These are phyloP conservation scores for Allophyes oxyacanthae DNA, from an alignment of 2,888 invertebrate genomes.

Conservation along the genomic window DNA sequence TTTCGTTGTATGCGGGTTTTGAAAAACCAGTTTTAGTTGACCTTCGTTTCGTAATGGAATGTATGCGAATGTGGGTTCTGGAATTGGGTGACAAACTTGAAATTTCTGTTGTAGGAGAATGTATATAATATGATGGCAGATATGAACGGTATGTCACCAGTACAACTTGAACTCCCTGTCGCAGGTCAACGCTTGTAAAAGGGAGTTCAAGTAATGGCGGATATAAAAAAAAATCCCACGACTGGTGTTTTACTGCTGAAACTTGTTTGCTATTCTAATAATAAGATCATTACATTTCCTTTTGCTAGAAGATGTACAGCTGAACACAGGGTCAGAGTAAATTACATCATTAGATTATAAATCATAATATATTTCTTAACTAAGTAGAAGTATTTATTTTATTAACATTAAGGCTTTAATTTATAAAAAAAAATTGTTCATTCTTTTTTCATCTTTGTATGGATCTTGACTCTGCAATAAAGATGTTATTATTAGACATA, in stretches of 20 bases:
- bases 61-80: slow-evolving; percentile 18
- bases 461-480: no score
- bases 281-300: slow-evolving; percentile 39
- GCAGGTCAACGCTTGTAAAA: slow-evolving; percentile 16
- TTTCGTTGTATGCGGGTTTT: slow-evolving; percentile 55
- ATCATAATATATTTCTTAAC: no score
- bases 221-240: slow-evolving; percentile 38
- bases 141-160: slow-evolving; percentile 35
- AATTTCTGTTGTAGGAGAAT: slow-evolving; percentile 33
- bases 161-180: slow-evolving; percentile 20
- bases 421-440: no score
- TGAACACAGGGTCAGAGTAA: no score
- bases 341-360: no score
- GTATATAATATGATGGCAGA: slow-evolving; percentile 28
- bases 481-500: no score
- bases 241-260: slow-evolving; percentile 31
- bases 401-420: no score
- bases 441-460: no score
- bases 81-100: slow-evolving; percentile 20
- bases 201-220: slow-evolving; percentile 24
- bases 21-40: slow-evolving; percentile 35
- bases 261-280: slow-evolving; percentile 22
- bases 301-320: slow-evolving; percentile 11
- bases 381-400: no score
- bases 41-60: slow-evolving; percentile 19